Conservation (phyloP, 2,888 invertebrate genomes). For the Cheilosia pagana region DNA sequence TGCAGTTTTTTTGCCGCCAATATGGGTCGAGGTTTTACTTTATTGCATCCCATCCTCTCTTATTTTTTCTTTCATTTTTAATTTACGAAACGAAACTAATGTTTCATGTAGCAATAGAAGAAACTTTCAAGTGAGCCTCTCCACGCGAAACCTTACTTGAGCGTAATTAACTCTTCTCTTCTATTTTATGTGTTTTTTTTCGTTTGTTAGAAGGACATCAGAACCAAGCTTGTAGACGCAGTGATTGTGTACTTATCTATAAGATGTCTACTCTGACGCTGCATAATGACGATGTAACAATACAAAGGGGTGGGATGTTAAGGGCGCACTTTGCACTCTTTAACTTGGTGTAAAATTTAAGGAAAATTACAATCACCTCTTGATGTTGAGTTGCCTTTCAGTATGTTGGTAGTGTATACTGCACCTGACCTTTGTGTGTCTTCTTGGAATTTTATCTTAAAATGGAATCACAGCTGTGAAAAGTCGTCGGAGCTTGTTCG, state of each 20-base stretch:
- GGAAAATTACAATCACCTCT: too few species aligned
- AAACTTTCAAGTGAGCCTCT: slow-evolving; percentile 24
- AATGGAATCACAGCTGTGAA: too few species aligned
- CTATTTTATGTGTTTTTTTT: background rate
- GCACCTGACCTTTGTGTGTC: too few species aligned
- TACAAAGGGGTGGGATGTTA: background rate
- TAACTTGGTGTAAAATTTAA: too few species aligned
- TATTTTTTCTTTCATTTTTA: background rate
- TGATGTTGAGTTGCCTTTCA: too few species aligned
- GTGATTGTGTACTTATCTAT: background rate
- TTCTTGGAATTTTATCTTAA: too few species aligned
- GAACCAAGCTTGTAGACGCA: background rate
- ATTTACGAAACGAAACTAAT: slow-evolving; percentile 23
- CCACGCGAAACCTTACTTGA: slow-evolving; percentile 16
- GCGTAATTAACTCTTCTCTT: slow-evolving; percentile 20
- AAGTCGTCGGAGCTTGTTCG: too few species aligned
- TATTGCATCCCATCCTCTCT: slow-evolving; percentile 1
- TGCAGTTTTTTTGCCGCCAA: background rate
- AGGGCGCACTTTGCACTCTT: too few species aligned
- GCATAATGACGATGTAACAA: background rate
- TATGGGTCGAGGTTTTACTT: slow-evolving; percentile 27
- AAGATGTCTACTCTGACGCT: background rate
- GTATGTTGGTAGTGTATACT: too few species aligned
- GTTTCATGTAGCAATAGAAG: slow-evolving; percentile 6
- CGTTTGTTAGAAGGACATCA: background rate